phyloP scores from a whole-genome alignment of 2,888 invertebrate species.

The Melanotus villosus region DNA sequence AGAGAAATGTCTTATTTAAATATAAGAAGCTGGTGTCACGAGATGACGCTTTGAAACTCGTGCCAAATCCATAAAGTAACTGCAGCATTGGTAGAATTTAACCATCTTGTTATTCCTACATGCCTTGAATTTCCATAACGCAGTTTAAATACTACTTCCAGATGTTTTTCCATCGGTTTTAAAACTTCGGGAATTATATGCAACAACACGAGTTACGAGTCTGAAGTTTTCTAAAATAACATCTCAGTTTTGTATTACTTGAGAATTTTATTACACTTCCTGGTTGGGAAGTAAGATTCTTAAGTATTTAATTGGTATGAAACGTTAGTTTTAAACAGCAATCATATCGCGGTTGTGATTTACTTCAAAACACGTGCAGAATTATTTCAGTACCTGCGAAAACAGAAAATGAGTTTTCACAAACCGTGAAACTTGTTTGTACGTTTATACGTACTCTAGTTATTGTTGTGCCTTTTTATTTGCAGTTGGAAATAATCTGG shows the following conservation, averaged over 20 bases:
- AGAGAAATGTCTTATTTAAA: neutral
- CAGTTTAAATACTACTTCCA: conserved; percentile 1
- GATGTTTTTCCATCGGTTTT: conserved; percentile 1
- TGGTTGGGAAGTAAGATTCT: no score
- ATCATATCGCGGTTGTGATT: neutral
- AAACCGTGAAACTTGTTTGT: conserved; percentile 22
- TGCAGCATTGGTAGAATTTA: conserved; percentile 5
- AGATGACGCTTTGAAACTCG: conserved; percentile 15
- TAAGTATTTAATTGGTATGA: no score
- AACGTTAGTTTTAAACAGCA: conserved; percentile 14
- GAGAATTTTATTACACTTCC: no score
- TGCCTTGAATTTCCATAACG: conserved; percentile 4
- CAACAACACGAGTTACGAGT: no score
- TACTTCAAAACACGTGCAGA: conserved; percentile 19
- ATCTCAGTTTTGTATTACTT: no score
- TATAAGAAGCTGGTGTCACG: neutral
- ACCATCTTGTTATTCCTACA: conserved; percentile 3
- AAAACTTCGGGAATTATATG: no score
- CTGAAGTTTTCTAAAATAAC: neutral
- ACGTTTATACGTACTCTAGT: conserved; percentile 10
- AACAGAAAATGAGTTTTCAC: conserved; percentile 25
- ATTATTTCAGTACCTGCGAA: conserved; percentile 27
- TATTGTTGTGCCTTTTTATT: conserved; percentile 1
- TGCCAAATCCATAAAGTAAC: conserved; percentile 8
- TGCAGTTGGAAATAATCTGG: neutral